Evolutionary conservation across 2,888 invertebrate genomes (phyloP).

Genomic region (Mythimna ferrago): DNA sequence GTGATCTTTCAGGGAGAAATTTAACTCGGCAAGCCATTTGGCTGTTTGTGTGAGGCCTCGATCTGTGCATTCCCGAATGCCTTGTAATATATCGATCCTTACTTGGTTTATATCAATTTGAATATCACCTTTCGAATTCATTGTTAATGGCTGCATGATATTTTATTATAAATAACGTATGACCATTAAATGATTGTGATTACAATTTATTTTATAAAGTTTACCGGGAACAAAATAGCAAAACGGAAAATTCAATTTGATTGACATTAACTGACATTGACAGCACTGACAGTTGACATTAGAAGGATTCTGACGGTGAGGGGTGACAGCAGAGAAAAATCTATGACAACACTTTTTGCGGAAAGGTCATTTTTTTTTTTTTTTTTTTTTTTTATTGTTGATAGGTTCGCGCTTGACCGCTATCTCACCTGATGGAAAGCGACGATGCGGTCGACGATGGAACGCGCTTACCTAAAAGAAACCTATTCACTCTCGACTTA

Average conservation of each 20-base stretch:
- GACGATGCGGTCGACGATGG: no score
- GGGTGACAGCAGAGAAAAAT: no score
- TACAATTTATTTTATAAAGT: conserved; percentile 15
- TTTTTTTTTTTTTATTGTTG: no score
- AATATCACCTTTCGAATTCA: conserved; percentile 82
- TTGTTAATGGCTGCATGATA: conserved; percentile 78
- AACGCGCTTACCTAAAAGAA: no score
- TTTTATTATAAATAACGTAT: conserved; percentile 5
- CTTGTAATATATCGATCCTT: conserved; percentile 83
- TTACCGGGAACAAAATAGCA: conserved; percentile 23
- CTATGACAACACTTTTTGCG: neutral
- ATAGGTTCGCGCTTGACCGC: no score
- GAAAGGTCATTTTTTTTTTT: no score
- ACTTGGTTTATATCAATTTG: conserved; percentile 86
- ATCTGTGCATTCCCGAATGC: conserved; percentile 93
- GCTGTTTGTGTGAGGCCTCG: conserved; percentile 95
- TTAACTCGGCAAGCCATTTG: conserved; percentile 97
- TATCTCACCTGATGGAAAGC: no score
- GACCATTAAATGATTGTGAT: neutral
- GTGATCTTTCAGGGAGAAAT: conserved; percentile 93
- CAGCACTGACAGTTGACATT: no score
- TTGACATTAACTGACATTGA: no score
- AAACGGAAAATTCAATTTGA: conserved; percentile 29
- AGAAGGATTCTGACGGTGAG: no score
- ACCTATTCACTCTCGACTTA: no score